Evolutionary conservation across 2,888 invertebrate genomes (phyloP).

Genomic region (Allophyes oxyacanthae): DNA sequence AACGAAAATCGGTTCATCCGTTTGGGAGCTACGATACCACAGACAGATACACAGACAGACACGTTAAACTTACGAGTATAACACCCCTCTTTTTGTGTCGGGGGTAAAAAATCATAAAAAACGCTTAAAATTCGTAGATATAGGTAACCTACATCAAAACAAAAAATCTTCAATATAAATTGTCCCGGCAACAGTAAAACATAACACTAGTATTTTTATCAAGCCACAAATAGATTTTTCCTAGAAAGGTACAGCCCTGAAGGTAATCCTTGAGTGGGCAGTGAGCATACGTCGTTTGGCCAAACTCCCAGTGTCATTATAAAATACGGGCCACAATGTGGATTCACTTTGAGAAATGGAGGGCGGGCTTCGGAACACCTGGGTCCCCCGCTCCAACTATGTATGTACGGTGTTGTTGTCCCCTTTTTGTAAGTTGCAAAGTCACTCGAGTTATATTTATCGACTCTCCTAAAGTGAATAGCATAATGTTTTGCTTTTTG

Average conservation of each 20-base stretch:
- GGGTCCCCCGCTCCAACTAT: constrained; percentile 68
- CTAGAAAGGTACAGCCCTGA: constrained; percentile 70
- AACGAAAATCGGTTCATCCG: too few species aligned
- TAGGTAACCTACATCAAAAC: too few species aligned
- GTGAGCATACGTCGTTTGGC: constrained; percentile 82
- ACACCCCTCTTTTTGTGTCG: too few species aligned
- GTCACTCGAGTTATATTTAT: constrained; percentile 70
- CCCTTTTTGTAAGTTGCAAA: constrained; percentile 69
- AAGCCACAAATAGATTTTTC: constrained; percentile 61
- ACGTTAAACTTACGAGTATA: too few species aligned
- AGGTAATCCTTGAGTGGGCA: constrained; percentile 84
- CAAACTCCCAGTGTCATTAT: constrained; percentile 85
- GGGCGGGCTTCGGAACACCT: constrained; percentile 79
- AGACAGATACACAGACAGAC: too few species aligned
- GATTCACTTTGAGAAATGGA: constrained; percentile 88
- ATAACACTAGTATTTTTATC: constrained; percentile 51
- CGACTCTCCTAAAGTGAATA: constrained; percentile 59
- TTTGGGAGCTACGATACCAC: too few species aligned
- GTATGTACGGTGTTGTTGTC: constrained; percentile 58
- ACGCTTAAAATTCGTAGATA: too few species aligned
- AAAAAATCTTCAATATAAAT: too few species aligned
- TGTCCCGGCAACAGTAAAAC: constrained; percentile 16
- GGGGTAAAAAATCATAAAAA: too few species aligned
- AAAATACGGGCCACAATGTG: constrained; percentile 83
- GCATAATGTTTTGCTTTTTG: constrained; percentile 42